Evolutionary conservation across 2,888 invertebrate species (phyloP).

Genomic region (Agrotis segetum): DNA sequence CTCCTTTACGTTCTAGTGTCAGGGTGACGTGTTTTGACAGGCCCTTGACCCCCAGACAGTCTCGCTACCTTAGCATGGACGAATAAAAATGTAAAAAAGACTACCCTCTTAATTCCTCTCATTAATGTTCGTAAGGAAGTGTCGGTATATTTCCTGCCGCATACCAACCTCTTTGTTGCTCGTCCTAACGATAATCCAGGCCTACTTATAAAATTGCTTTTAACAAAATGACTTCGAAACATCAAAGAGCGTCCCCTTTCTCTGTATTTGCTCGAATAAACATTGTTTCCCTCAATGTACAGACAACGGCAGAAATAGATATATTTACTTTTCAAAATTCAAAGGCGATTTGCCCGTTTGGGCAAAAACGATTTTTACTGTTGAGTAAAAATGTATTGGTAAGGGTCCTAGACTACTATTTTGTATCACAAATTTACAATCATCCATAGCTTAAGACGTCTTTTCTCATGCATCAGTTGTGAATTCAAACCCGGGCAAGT

Average conservation of each 20-base stretch:
- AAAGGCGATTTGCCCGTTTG: neutral
- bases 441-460: too few species aligned
- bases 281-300: constrained; percentile 18
- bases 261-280: constrained; percentile 30
- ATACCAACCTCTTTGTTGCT: neutral
- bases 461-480: too few species aligned
- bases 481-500: too few species aligned
- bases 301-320: neutral
- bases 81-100: too few species aligned
- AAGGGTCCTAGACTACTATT: too few species aligned
- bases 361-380: too few species aligned
- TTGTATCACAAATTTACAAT: too few species aligned
- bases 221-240: constrained; percentile 32
- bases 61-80: too few species aligned
- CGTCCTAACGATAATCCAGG: constrained; percentile 8
- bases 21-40: too few species aligned
- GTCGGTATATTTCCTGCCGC: neutral
- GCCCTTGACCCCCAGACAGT: too few species aligned
- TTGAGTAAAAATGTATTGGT: too few species aligned
- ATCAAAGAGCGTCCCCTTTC: constrained; percentile 17
- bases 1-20: too few species aligned
- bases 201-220: constrained; percentile 11
- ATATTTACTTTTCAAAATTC: neutral
- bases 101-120: neutral
- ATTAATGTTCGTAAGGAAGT: neutral